These are phyloP conservation scores for Aricia agestis DNA, from an alignment of 1,140 invertebrate species.

Conservation along the genomic window DNA sequence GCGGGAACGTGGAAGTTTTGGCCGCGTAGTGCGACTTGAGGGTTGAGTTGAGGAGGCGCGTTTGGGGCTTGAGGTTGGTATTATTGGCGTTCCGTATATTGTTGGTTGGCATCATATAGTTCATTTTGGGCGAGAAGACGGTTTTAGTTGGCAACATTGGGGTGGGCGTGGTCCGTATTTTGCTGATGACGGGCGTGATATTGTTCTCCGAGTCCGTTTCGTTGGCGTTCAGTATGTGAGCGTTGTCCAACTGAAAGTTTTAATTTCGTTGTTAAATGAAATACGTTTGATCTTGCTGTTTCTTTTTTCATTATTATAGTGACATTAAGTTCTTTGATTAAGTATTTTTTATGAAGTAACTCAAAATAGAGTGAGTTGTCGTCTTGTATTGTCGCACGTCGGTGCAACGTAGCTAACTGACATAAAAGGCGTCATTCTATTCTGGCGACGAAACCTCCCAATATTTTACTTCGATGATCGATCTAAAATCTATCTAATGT, in stretches of 20 bases:
- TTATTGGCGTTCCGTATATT: constrained; percentile 63
- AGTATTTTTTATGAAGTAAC: too few relatives aligned
- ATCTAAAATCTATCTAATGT: too few relatives aligned
- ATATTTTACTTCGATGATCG: too few relatives aligned
- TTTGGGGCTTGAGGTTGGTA: constrained; percentile 61
- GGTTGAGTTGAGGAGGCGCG: constrained; percentile 48
- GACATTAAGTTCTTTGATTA: too few relatives aligned
- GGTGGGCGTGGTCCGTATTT: constrained; percentile 59
- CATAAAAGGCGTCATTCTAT: too few relatives aligned
- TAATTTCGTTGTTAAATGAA: not conserved
- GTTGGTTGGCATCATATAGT: constrained; percentile 68
- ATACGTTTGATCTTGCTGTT: too few relatives aligned
- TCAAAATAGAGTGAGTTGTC: too few relatives aligned
- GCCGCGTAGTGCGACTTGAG: constrained; percentile 59
- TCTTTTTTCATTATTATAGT: too few relatives aligned
- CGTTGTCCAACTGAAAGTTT: constrained; percentile 63
- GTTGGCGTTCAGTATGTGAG: constrained; percentile 60
- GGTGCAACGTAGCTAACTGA: too few relatives aligned
- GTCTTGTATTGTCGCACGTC: too few relatives aligned
- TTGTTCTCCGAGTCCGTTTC: constrained; percentile 66
- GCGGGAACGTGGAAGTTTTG: constrained; percentile 69
- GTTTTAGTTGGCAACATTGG: constrained; percentile 60
- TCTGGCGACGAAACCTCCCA: too few relatives aligned
- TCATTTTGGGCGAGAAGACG: constrained; percentile 57
- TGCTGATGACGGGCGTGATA: constrained; percentile 61